Base-by-base conservation (phyloP, 35 echinoderm and acorn worm genomes). In the Strongylocentrotus purpuratus region DNA sequence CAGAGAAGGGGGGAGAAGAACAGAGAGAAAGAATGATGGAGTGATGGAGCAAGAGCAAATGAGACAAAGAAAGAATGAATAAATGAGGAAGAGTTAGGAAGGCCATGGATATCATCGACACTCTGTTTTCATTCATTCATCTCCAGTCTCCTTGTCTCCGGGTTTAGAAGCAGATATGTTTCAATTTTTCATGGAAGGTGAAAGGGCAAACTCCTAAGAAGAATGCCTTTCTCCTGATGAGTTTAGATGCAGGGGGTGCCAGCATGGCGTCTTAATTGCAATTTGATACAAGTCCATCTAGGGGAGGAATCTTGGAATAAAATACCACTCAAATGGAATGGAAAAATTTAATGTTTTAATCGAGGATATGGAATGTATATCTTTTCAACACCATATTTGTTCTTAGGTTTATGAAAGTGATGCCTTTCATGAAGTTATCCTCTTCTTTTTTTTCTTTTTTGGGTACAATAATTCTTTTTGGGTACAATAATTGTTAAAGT, bases 241-340 rank as follows among this genome's bases (percentile, higher is more conserved):
- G 28, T 7, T n/a, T 5, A 78, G 65, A 78, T 78, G 65, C 65
- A n/a, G 65, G 65, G 50, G 22, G 65, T 78, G 65, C n/a, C 65
- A 28, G 65, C 65, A 28, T 78, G 65, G 65, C 65, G 65, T 78
- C 65, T 78, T 78, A 78, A 78, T 78, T 78, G 65, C 65, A 78
- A 78, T 78, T 78, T 25, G 65, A 78, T 78, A 78, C 65, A 78
- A 0, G 28, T 4, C 65, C 20, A 78, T 78, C 65, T 78, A 22
- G 20, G 7, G 17, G 7, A 78, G 65, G 0, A 78, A 78, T 78
- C 65, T 78, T 78, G 18, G 65, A 1, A 15, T 78, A 78, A 78
- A 78, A 78, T 78, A 78, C 65, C 65, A 55, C 15, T 55, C 8
- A 55, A 55, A 12, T 55, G 15, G 48, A 55, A 55, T 41, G 11